A percentile compares a stretch with the other conserved stretches of the same genome.
Conservation (phyloP, 2,888 invertebrate species). For the Lycophotia porphyrea region DNA sequence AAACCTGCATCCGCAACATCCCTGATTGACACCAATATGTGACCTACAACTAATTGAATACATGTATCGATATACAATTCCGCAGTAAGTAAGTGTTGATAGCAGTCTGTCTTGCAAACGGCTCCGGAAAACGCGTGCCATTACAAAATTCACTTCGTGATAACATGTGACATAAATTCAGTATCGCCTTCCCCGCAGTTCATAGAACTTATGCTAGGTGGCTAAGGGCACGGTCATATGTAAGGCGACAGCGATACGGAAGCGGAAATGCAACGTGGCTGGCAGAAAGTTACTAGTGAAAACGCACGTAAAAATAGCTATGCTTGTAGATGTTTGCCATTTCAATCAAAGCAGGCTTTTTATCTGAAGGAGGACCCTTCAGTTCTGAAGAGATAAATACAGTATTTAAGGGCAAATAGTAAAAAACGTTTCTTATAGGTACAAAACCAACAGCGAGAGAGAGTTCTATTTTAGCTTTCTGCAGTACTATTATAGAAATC, state of each 20-base stretch:
- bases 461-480: not conserved
- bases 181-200: constrained; percentile 83
- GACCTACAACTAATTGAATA: constrained; percentile 60
- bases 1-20: too few species aligned
- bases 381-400: not conserved
- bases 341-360: not conserved
- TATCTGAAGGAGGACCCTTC: not conserved
- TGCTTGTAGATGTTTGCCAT: not conserved
- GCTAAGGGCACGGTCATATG: constrained; percentile 49
- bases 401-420: not conserved
- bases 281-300: constrained; percentile 8
- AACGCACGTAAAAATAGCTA: not conserved
- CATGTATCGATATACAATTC: constrained; percentile 36
- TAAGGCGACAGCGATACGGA: constrained; percentile 52
- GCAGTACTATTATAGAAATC: not conserved
- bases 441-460: not conserved
- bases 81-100: constrained; percentile 26
- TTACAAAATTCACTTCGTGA: constrained; percentile 85
- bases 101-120: constrained; percentile 55
- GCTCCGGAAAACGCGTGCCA: constrained; percentile 82
- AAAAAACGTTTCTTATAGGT: not conserved
- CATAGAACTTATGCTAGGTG: constrained; percentile 85
- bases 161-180: constrained; percentile 87
- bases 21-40: constrained; percentile 48
- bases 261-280: constrained; percentile 25